These are phyloP conservation scores for Aphelenchoides fujianensis DNA, from an alignment of 1,140 invertebrate genomes.

Conservation along the genomic window DNA sequence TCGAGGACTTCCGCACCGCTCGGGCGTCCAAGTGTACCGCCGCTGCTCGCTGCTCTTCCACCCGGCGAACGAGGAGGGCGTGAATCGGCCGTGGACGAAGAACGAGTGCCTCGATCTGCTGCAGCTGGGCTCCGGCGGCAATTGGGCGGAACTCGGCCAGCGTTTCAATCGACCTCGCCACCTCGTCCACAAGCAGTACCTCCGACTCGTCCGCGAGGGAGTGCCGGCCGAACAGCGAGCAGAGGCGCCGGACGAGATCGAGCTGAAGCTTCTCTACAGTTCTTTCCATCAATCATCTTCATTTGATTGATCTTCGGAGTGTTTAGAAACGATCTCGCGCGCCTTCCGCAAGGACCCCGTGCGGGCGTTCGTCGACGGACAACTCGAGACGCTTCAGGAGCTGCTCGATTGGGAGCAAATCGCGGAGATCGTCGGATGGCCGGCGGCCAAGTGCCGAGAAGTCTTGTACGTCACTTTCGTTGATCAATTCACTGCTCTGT, in stretches of 20 bases:
- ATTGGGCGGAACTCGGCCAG: slow-evolving; percentile 4
- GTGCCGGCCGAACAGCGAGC: neutral
- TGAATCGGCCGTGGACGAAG: slow-evolving; percentile 7
- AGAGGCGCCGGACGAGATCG: too few species aligned
- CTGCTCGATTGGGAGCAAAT: slow-evolving; percentile 6
- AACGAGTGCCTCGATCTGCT: neutral
- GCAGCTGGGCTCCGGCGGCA: neutral
- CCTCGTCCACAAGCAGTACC: neutral
- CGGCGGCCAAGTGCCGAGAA: neutral
- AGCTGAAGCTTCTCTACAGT: slow-evolving; percentile 9
- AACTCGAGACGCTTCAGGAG: neutral
- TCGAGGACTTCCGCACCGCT: slow-evolving; percentile 13
- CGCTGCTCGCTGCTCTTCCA: neutral
- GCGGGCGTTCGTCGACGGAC: neutral
- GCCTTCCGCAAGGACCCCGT: slow-evolving; percentile 11
- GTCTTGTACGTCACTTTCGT: too few species aligned
- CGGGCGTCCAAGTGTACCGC: slow-evolving; percentile 8
- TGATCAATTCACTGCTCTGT: too few species aligned
- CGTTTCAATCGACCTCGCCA: neutral
- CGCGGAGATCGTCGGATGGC: neutral
- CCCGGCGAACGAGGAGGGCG: neutral
- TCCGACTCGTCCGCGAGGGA: neutral
- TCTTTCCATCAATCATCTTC: neutral
- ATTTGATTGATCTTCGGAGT: neutral
- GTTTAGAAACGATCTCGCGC: neutral